Conservation (phyloP, 2,888 invertebrate species). For the Dermolepida albohirtum region DNA sequence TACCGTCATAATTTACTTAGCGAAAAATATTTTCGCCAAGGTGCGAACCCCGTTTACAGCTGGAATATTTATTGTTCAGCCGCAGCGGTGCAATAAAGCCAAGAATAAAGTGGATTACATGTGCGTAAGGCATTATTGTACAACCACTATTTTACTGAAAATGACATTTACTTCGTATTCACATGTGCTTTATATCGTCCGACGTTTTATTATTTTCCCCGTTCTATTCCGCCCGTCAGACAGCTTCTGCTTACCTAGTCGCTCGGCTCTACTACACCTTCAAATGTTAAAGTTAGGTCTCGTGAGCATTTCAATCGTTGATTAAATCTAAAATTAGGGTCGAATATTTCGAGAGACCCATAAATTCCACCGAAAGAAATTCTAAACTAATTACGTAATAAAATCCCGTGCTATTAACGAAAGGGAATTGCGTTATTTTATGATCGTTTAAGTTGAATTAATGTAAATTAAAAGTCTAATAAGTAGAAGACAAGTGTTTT, state of each 20-base stretch:
- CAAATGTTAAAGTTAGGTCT: constrained; percentile 4
- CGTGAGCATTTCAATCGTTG: constrained; percentile 22
- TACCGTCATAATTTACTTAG: constrained; percentile 28
- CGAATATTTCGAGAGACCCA: constrained; percentile 25
- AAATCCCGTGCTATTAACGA: constrained; percentile 26
- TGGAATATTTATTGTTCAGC: constrained; percentile 38
- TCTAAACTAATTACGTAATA: constrained; percentile 35
- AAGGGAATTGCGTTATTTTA: constrained; percentile 19
- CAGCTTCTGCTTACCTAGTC: background rate
- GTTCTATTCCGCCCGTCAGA: constrained; percentile 1
- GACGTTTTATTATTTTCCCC: constrained; percentile 37
- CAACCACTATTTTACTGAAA: constrained; percentile 41
- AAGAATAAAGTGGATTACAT: constrained; percentile 42
- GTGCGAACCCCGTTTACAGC: constrained; percentile 12
- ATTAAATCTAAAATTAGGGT: constrained; percentile 40
- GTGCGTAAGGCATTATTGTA: constrained; percentile 43
- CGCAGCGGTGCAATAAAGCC: constrained; percentile 39
- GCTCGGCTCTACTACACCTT: background rate
- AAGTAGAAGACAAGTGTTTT: constrained; percentile 12
- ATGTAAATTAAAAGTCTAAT: constrained; percentile 24
- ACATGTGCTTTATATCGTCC: constrained; percentile 42
- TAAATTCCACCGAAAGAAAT: constrained; percentile 33
- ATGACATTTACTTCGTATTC: constrained; percentile 41
- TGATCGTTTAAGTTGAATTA: constrained; percentile 19
- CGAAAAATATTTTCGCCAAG: constrained; percentile 8